Evolutionary conservation across 2,797 vertebrate species (phyloP), one percentile per base, ranked within the genome.

Genomic region (Falco berigora): DNA sequence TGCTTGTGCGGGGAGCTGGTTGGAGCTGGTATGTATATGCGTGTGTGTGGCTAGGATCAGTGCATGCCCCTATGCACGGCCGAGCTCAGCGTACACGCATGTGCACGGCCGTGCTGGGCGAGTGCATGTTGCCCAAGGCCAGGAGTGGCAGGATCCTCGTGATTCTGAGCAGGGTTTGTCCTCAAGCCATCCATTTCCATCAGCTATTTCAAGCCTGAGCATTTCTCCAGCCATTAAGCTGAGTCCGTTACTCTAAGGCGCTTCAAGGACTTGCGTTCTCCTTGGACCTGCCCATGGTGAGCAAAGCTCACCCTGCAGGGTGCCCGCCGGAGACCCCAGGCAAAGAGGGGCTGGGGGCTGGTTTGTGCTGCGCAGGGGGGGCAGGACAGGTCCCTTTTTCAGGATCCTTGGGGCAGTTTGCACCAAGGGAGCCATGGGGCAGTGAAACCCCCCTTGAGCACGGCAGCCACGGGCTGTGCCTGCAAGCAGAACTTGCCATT

Each of bases 291-390:
- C 34, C 42, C 40, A 2, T 1, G n/a, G 18, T 1, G 2, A 61
- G n/a, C 4, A 3, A 30, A 67, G 30, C 19, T 79, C 61, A 55
- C 22, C 36, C 17, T 2, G 0, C 12, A 4, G 44, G 30, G 32
- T 4, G 4, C 40, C 61, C 1, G 0, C 27, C 30, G 68, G 49
- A 44, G 17, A 63, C 17, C 44, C 24, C 46, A 0, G 0, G n/a
- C n/a, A 40, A 77, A 40, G 58, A 36, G 64, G 30, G 18, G n/a
- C 46, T 47, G 44, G 25, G 27, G 71, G 30, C 22, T 2, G 0
- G 28, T 27, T 46, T 23, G 50, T 71, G 62, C 12, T 6, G 6
- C 3, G 1, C 36, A 19, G 6, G 22, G 24, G 52, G 34, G 42
- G 42, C 40, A 27, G 5, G 42, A 5, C 40, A 5, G 38, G 38